Evolutionary conservation across 2,113 vertebrate genomes (phyloP), one percentile per base, ranked within the genome.

Genomic region (Podarcis muralis): DNA sequence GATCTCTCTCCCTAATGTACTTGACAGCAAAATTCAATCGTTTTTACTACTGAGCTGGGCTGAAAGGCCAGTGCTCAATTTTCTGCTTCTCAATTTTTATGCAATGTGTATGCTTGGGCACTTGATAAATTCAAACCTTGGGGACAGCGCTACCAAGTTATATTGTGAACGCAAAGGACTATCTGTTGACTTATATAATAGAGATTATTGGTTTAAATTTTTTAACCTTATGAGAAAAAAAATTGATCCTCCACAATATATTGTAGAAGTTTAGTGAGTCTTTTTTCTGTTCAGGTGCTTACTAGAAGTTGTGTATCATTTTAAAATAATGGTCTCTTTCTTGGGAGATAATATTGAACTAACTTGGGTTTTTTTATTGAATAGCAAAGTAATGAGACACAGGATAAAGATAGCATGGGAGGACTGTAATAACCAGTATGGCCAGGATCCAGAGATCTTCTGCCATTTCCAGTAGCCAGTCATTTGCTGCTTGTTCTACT

Each of bases 51-150:
- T 0, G 62, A 88, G 86, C 5, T 90, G 87, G 78, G 76, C 88
- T 89, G 88, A 94, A 92, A 91, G 88, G 78, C 84, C 91, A 90
- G 74, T 85, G 27, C 71, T 93, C 86, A 90, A 91, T 94, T 94
- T 95, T 91, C 93, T 92, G 77, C 92, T 89, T 79, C 92, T 91
- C 83, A 85, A 59, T 83, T 93, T 93, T 88, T 94, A 93, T 91
- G 84, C 87, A 83, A 23, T 71, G 84, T 87, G 86, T 94, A 84
- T 75, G 80, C 84, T 76, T 92, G 81, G 3, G 0, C 40, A 81
- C 90, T 84, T 86, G 91, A 91, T 93, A 90, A 91, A 93, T 90
- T 91, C 90, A 93, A 85, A 89, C 84, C 92, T 94, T 86, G 86
- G 92, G 89, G 90, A 81, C 27, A 86, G 88, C 83, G 62, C 81